Evolutionary conservation across 2,113 vertebrate species (phyloP).

Genomic region (Clupea harengus): DNA sequence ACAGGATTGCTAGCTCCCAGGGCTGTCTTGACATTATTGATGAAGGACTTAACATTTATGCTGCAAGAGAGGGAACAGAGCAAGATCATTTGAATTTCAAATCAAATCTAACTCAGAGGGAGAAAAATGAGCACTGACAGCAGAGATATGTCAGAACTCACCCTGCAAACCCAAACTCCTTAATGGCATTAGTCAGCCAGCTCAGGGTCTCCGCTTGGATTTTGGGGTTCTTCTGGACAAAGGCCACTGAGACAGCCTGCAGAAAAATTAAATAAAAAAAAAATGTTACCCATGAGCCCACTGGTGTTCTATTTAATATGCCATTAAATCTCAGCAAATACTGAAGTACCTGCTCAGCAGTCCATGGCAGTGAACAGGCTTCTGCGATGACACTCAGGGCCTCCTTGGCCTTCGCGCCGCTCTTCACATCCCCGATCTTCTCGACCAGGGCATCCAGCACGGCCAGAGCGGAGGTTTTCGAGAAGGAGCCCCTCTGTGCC

Average conservation of each 20-base stretch:
- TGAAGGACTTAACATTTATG: slow-evolving; percentile 95
- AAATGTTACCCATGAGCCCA: not conserved
- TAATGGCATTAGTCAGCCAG: slow-evolving; percentile 95
- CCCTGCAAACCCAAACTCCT: slow-evolving; percentile 98
- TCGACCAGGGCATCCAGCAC: slow-evolving; percentile 93
- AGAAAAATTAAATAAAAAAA: not conserved
- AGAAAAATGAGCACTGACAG: not conserved
- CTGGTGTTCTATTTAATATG: not conserved
- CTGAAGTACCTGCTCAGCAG: slow-evolving; percentile 89
- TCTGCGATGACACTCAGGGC: slow-evolving; percentile 89
- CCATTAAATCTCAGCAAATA: not conserved
- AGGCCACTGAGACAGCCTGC: slow-evolving; percentile 89
- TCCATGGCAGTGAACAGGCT: slow-evolving; percentile 88
- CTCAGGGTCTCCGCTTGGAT: slow-evolving; percentile 95
- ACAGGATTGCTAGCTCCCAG: slow-evolving; percentile 95
- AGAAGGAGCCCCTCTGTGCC: slow-evolving; percentile 90
- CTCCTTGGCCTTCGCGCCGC: slow-evolving; percentile 91
- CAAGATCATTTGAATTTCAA: not conserved
- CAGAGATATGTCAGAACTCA: slow-evolving; percentile 44
- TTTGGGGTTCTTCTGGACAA: slow-evolving; percentile 98
- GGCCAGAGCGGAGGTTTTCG: slow-evolving; percentile 88
- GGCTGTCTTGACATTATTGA: slow-evolving; percentile 95
- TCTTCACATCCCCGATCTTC: slow-evolving; percentile 94
- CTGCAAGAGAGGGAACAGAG: slow-evolving; percentile 61
- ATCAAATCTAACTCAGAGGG: not conserved